phyloP scores from a whole-genome alignment of 1,140 invertebrate species.

The Drosophila triauraria region DNA sequence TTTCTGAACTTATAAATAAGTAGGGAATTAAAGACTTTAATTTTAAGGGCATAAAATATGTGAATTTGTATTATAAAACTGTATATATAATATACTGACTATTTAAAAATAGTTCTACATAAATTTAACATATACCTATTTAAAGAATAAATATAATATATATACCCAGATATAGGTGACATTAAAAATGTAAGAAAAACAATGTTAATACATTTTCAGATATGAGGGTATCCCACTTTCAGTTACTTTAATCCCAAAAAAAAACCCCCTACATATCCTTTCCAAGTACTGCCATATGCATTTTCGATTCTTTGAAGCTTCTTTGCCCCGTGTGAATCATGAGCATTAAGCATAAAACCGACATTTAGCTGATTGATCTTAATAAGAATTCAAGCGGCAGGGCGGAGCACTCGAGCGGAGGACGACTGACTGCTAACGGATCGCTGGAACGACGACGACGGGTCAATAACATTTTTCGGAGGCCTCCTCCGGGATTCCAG shows the following conservation, averaged over 20 bases:
- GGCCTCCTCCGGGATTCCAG: constrained; percentile 3
- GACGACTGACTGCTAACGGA: constrained; percentile 67
- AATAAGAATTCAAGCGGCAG: constrained; percentile 71
- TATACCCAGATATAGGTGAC: too few relatives aligned
- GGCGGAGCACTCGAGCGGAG: constrained; percentile 21
- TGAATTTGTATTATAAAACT: background rate
- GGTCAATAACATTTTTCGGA: constrained; percentile 75
- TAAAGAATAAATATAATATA: background rate
- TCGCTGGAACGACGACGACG: constrained; percentile 43
- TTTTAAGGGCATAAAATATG: background rate
- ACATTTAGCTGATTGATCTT: constrained; percentile 83
- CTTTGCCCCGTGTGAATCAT: constrained; percentile 72
- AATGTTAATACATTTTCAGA: background rate
- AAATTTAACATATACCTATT: background rate
- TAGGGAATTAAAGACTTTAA: background rate
- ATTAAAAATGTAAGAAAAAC: too few relatives aligned
- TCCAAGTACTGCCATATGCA: constrained; percentile 44
- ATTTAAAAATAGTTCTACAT: background rate
- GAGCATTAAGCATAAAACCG: constrained; percentile 83
- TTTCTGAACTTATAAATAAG: background rate
- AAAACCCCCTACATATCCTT: background rate
- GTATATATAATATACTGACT: background rate
- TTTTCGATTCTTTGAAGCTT: constrained; percentile 61
- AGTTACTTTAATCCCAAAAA: background rate
- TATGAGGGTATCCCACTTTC: constrained; percentile 5